Conservation (phyloP, 2,113 vertebrate genomes). For the Coryphaenoides rupestris region DNA sequence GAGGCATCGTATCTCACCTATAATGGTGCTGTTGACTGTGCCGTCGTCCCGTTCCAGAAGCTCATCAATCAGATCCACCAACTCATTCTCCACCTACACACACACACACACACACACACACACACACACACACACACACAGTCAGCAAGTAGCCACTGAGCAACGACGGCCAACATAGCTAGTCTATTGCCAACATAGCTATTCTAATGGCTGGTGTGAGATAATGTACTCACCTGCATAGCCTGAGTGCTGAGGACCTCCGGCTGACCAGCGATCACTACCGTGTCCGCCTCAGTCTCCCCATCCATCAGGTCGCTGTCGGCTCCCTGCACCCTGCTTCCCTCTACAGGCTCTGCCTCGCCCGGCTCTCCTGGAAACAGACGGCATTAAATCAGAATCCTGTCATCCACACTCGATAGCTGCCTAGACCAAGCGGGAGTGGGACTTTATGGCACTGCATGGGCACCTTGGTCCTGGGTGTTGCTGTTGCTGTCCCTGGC, state of each 20-base stretch:
- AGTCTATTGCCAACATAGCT: not conserved
- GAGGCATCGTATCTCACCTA: constrained; percentile 69
- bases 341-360: constrained; percentile 86
- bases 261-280: constrained; percentile 88
- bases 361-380: constrained; percentile 77
- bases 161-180: not conserved
- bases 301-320: constrained; percentile 92
- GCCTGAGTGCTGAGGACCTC: constrained; percentile 89
- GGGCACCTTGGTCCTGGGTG: constrained; percentile 83
- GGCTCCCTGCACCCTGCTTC: constrained; percentile 79
- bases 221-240: constrained; percentile 80
- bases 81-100: constrained; percentile 87
- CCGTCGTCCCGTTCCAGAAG: constrained; percentile 86
- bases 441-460: not conserved
- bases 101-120: constrained; percentile 19
- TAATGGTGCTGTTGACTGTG: constrained; percentile 86
- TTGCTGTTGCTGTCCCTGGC: constrained; percentile 83
- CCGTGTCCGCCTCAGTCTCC: constrained; percentile 85
- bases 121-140: not conserved
- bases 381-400: not conserved
- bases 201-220: too few species aligned
- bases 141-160: not conserved
- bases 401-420: not conserved
- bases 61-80: constrained; percentile 93
- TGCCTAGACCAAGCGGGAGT: too few species aligned